Evolutionary conservation across 2,113 vertebrate genomes (phyloP).

Genomic region (Hippocampus zosterae): DNA sequence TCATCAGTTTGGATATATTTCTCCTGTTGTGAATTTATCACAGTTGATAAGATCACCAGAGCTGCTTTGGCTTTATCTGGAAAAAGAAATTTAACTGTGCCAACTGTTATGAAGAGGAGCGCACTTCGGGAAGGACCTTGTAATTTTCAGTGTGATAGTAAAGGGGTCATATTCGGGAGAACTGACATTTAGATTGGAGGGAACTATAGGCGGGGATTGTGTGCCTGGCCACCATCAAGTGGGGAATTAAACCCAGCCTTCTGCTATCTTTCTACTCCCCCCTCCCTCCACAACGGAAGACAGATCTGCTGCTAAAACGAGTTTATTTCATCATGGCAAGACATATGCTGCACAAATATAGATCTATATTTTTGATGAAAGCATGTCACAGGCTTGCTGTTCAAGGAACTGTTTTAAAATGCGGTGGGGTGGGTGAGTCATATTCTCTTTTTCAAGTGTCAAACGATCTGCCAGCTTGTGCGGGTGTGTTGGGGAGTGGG

Average conservation of each 20-base stretch:
- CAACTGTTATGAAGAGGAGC: constrained; percentile 1
- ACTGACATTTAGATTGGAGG: no score
- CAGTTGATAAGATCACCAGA: constrained; percentile 3
- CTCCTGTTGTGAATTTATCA: constrained; percentile 6
- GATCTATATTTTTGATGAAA: no score
- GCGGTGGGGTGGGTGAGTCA: no score
- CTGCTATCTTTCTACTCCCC: background rate
- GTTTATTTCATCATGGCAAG: no score
- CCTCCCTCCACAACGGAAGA: background rate
- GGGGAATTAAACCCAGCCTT: background rate
- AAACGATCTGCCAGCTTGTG: no score
- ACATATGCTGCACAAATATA: no score
- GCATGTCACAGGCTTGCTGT: no score
- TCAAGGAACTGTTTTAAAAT: no score
- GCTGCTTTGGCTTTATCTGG: constrained; percentile 24
- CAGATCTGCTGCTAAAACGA: no score
- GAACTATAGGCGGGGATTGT: background rate
- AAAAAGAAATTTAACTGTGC: background rate
- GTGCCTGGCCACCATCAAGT: background rate
- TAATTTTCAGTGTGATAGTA: background rate
- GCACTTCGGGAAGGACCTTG: background rate
- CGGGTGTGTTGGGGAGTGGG: background rate
- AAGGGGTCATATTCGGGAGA: background rate
- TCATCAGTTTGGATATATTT: constrained; percentile 16
- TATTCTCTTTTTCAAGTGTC: no score